phyloP scores from a whole-genome alignment of 1,140 invertebrate species.

The Drosophila lacertosa region DNA sequence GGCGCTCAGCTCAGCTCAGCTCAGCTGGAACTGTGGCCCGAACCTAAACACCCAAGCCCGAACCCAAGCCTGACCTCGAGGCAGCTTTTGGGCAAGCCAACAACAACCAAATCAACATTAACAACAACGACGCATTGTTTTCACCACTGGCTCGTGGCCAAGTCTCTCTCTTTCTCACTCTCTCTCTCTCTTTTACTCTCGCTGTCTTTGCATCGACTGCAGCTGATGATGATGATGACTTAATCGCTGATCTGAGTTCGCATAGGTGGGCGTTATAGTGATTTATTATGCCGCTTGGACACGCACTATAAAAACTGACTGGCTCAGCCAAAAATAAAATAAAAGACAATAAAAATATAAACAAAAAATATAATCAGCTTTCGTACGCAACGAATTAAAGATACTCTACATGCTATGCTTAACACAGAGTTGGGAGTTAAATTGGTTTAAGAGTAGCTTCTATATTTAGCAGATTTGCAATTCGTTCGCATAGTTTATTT shows the following conservation, averaged over 20 bases:
- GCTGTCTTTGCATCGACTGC: constrained; percentile 20
- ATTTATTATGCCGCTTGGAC: constrained; percentile 70
- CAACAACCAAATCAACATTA: constrained; percentile 29
- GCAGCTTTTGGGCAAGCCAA: constrained; percentile 48
- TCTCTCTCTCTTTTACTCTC: not conserved
- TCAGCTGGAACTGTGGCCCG: constrained; percentile 6
- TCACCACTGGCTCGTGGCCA: constrained; percentile 45
- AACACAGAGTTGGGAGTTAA: no score
- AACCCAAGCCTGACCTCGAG: constrained; percentile 59
- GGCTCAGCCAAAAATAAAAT: constrained; percentile 15
- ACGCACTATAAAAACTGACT: constrained; percentile 64
- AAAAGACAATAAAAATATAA: constrained; percentile 3
- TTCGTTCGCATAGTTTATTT: no score
- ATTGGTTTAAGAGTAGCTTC: no score
- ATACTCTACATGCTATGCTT: constrained; percentile 2
- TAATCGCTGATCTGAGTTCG: constrained; percentile 64
- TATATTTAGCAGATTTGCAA: no score
- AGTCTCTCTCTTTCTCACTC: not conserved
- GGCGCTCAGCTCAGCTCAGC: constrained; percentile 18
- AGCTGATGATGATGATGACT: constrained; percentile 67
- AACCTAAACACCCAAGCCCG: constrained; percentile 22
- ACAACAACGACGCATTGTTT: constrained; percentile 66
- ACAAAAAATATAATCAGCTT: constrained; percentile 19
- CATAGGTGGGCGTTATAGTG: constrained; percentile 66
- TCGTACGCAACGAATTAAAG: constrained; percentile 3